phyloP scores from a whole-genome alignment of 2,113 vertebrate genomes.

The Neofelis nebulosa region DNA sequence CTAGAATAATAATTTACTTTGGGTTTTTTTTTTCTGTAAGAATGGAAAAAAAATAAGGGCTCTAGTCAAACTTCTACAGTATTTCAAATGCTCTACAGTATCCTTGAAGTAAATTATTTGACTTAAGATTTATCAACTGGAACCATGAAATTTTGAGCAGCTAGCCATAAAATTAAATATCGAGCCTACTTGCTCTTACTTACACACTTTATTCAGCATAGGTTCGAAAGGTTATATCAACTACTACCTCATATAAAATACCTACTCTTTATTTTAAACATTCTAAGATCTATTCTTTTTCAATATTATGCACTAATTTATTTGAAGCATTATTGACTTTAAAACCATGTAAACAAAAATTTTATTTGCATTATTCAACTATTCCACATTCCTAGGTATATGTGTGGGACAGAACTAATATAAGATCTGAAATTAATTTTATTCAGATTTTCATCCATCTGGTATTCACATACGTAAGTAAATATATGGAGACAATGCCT shows the following conservation, averaged over 20 bases:
- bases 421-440: not conserved
- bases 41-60: not conserved
- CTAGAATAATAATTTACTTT: slow-evolving; percentile 13
- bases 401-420: not conserved
- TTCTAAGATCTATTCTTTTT: not conserved
- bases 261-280: slow-evolving; percentile 11
- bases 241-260: not conserved
- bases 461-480: not conserved
- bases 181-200: not conserved
- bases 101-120: slow-evolving; percentile 36
- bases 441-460: slow-evolving; percentile 36
- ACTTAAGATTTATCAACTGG: not conserved
- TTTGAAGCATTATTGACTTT: not conserved
- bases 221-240: not conserved
- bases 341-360: not conserved
- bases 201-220: slow-evolving; percentile 27
- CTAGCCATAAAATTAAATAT: slow-evolving; percentile 44
- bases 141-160: slow-evolving; percentile 56
- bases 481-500: not conserved
- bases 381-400: not conserved
- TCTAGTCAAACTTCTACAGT: not conserved
- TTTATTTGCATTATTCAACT: not conserved
- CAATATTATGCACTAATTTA: not conserved
- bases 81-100: not conserved
- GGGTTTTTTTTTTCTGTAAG: not conserved